Conservation (phyloP, 2,113 vertebrate species). For the Ranitomeya imitator region DNA sequence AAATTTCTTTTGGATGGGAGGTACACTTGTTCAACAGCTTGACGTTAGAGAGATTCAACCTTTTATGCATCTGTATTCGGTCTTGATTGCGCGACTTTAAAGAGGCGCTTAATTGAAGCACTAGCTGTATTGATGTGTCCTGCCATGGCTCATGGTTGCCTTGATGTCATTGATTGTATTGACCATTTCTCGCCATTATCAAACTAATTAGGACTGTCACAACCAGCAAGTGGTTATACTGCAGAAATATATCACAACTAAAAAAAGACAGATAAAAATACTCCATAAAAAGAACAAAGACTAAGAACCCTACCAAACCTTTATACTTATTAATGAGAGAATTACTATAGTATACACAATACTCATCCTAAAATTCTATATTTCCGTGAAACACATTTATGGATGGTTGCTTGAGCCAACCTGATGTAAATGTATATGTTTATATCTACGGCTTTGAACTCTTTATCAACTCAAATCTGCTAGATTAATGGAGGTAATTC, state of each 20-base stretch:
- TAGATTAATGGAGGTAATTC: conserved; percentile 8
- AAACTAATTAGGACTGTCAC: conserved; percentile 41
- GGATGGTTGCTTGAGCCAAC: neutral
- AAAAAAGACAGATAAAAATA: neutral
- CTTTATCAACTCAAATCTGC: neutral
- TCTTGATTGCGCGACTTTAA: conserved; percentile 19
- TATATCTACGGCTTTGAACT: neutral
- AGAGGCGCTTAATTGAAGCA: conserved; percentile 29
- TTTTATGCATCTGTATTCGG: conserved; percentile 21
- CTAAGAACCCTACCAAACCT: neutral
- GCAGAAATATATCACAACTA: neutral
- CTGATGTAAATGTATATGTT: neutral
- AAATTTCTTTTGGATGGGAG: neutral
- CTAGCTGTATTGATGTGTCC: conserved; percentile 22
- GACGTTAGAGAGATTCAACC: conserved; percentile 25
- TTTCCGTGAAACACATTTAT: neutral
- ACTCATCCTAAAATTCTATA: neutral
- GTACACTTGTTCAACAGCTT: neutral
- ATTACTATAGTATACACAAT: neutral
- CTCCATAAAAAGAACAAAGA: neutral
- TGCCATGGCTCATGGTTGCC: conserved; percentile 27
- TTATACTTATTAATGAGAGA: neutral
- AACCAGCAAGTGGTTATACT: conserved; percentile 13
- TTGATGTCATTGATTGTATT: conserved; percentile 36
- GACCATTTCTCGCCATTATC: conserved; percentile 35